phyloP scores from a whole-genome alignment of 2,113 vertebrate genomes.

The human region GRCh38 chr4:158249001-158249500 shows the following conservation, averaged over 20 bases:
- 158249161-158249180: no score
- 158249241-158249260: slow-evolving; percentile 13
- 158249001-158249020: no score
- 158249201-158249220: not conserved
- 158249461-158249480: not conserved
- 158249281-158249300: not conserved
- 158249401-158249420: not conserved
- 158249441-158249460: not conserved
- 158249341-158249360: not conserved
- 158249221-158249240: not conserved
- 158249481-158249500: not conserved
- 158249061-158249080: no score
- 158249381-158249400: not conserved
- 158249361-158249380: not conserved
- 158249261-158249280: not conserved
- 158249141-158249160: no score
- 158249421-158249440: not conserved
- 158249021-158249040: no score
- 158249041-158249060: no score
- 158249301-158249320: not conserved
- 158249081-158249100: no score
- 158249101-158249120: no score
- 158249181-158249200: no score
- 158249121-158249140: no score
- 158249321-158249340: not conserved